Base-by-base conservation (phyloP, 1,140 invertebrate genomes). In the Arctopsyche grandis region DNA sequence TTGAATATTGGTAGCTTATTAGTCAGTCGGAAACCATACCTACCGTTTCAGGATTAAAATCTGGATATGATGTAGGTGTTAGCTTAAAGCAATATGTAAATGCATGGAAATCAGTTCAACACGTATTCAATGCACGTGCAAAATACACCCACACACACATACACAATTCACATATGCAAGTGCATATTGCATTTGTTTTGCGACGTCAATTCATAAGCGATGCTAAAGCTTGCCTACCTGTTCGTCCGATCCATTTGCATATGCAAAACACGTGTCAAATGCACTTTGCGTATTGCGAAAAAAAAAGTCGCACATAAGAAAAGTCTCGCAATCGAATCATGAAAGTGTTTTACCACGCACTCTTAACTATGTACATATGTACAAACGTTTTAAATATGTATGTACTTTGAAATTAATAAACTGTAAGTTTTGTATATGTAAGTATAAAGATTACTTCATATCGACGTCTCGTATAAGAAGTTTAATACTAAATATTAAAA, bases 111-210 rank as follows among this genome's bases (percentile, higher is more conserved):
- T 66, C 21, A 22, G 21, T 66, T 66, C 60, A 21, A 66, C 60
- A 21, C n/a, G 60, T 66, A 66, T 19, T 66, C 60, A 22, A 26
- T 66, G 60, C 60, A 66, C 60, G 60, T 16, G 21, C 3, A 66
- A 22, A 26, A 52, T 12, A 16, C 48, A 52, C 48, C 1, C 29
- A 38, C 29, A 38, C 29, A 38, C 29, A 38, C n/a, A n/a, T n/a
- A n/a, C n/a, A n/a, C n/a, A n/a, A n/a, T 38, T 38, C 29, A 7
- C 29, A 38, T 38, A 38, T 38, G 1, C 29, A 14, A 52, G 48
- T 52, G 48, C 48, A 52, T 52, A 52, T 52, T 52, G 48, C 48
- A 10, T 52, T 52, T 52, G 48, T 52, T 52, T 52, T 52, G 16
- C 48, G 48, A 52, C 48, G 16, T 52, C 16, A 16, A 52, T n/a